A percentile compares a stretch with the other conserved stretches of the same genome.
Conservation (phyloP, 1,140 invertebrate species). For the Drosophila orosa region DNA sequence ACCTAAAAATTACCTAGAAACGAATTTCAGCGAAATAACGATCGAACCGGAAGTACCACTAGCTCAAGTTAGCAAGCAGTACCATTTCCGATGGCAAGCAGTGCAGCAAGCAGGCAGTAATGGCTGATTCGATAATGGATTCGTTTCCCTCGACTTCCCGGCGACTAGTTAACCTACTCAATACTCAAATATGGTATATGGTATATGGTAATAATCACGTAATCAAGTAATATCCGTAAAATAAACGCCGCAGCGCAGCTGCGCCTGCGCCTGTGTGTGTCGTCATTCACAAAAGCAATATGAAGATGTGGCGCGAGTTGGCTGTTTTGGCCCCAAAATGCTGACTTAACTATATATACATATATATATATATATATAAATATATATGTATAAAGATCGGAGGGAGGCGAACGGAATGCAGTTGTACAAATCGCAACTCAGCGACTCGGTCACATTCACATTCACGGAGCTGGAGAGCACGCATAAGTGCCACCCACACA, state of each 20-base stretch:
- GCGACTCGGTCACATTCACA: slow-evolving; percentile 70
- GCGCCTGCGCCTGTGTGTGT: slow-evolving; percentile 39
- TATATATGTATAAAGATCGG: slow-evolving; percentile 14
- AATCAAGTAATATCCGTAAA: slow-evolving; percentile 37
- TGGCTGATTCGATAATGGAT: slow-evolving; percentile 1
- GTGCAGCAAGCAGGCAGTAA: background rate
- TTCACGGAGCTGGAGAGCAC: slow-evolving; percentile 35
- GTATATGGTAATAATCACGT: slow-evolving; percentile 45
- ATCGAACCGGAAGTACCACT: slow-evolving; percentile 7
- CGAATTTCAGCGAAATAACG: slow-evolving; percentile 9
- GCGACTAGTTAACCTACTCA: slow-evolving; percentile 46
- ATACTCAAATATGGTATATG: slow-evolving; percentile 46
- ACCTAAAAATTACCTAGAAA: slow-evolving; percentile 27
- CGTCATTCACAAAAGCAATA: slow-evolving; percentile 77
- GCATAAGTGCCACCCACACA: slow-evolving; percentile 40
- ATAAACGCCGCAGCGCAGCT: slow-evolving; percentile 53
- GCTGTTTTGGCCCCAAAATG: slow-evolving; percentile 37
- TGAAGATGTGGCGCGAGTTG: slow-evolving; percentile 70
- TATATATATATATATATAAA: slow-evolving; percentile 3
- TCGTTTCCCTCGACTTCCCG: slow-evolving; percentile 35
- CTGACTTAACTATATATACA: slow-evolving; percentile 29
- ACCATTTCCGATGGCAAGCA: slow-evolving; percentile 12
- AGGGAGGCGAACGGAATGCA: slow-evolving; percentile 31
- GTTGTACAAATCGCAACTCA: slow-evolving; percentile 66
- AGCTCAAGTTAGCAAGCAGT: background rate